Base-by-base conservation (phyloP, 1,140 invertebrate genomes). In the Parasteatoda tepidariorum region DNA sequence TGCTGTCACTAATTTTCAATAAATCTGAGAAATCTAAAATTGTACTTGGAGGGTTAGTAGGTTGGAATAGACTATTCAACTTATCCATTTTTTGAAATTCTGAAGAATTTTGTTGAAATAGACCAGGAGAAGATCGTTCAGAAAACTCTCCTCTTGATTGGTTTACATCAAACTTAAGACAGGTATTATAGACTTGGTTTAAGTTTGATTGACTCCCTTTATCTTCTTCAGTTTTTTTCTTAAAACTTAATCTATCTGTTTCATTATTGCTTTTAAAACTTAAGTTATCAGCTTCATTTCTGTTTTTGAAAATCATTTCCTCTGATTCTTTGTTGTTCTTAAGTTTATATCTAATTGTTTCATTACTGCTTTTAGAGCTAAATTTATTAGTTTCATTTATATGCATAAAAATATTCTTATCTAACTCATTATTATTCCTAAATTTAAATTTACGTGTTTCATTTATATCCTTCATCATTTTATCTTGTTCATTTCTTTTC, bases 121-220 rank as follows among this genome's bases (percentile, higher is more conserved):
- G n/a, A n/a, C 18, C 1, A 22, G 24, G 11, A 30, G 9, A n/a
- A 55, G 31, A 66, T n/a, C 18, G 41, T 62, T 82, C 78, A 30
- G 55, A 70, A 34, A 70, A 38, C 48, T 61, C 57, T 22, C 33
- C 28, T 2, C 78, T 28, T 22, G 24, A 82, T 24, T 82, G 78
- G 57, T 70, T 82, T 18, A 82, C 30, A 82, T 82, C 78, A 62
- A 62, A 82, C 71, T 71, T 82, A 30, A 82, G 57, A 31, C 66
- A 70, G 0, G 64, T 81, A 33, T 82, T 54, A 18, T n/a, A 26
- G 24, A 7, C 41, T 34, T 68, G 31, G 30, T 18, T 38, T 5
- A 6, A 4, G 7, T 68, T 26, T 28, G 11, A 13, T 64, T 11
- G 5, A 38, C n/a, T n/a, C 6, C 18, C 31, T 9, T n/a, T 38